Evolutionary conservation across 2,888 invertebrate genomes (phyloP).

Genomic region (Drosophila merina): DNA sequence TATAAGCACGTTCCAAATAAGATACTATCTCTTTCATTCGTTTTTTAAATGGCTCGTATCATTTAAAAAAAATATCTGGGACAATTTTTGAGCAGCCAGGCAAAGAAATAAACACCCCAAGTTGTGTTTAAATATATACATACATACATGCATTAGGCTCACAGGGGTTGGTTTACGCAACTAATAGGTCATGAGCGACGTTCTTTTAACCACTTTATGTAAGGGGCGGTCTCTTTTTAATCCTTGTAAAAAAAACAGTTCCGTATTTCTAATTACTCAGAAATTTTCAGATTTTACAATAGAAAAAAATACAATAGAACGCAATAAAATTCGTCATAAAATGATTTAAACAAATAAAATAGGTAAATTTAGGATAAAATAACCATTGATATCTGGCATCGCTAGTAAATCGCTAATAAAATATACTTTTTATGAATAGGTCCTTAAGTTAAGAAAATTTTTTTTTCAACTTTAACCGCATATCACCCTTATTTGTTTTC

Average conservation of each 20-base stretch:
- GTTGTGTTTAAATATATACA: background rate
- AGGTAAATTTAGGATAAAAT: background rate
- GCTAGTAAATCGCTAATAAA: no score
- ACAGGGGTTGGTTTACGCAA: conserved; percentile 25
- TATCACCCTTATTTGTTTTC: conserved; percentile 12
- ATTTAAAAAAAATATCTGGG: background rate
- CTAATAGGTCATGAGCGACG: conserved; percentile 30
- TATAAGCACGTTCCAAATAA: background rate
- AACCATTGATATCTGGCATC: background rate
- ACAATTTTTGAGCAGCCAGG: conserved; percentile 40
- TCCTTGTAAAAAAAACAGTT: conserved; percentile 32
- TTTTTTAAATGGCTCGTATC: conserved; percentile 1
- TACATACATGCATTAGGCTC: conserved; percentile 6
- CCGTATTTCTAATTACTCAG: conserved; percentile 60
- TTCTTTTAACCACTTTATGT: conserved; percentile 32
- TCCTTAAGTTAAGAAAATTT: conserved; percentile 1
- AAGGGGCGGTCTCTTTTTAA: conserved; percentile 37
- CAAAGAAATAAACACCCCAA: conserved; percentile 20
- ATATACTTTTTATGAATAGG: background rate
- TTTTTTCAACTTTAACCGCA: conserved; percentile 14
- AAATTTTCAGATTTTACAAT: conserved; percentile 63
- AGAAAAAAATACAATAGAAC: background rate
- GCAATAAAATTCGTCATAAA: background rate
- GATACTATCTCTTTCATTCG: background rate
- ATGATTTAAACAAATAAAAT: background rate